These are phyloP conservation scores for Agonopterix arenella DNA, from an alignment of 2,888 invertebrate genomes.

Conservation along the genomic window DNA sequence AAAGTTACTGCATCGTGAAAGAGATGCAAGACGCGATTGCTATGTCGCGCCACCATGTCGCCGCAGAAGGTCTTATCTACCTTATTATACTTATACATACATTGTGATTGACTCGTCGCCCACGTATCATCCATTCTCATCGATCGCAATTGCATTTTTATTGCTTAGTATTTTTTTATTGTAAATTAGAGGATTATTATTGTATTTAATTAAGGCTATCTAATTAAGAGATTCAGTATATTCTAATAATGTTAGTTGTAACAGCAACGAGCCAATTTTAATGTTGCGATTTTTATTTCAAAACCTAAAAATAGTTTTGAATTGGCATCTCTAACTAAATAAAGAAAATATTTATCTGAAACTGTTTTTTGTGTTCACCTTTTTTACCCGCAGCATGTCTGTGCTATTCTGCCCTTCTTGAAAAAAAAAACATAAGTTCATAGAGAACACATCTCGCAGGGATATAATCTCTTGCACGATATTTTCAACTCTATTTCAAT, in stretches of 20 bases:
- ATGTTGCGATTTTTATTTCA: conserved; percentile 47
- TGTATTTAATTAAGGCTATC: conserved; percentile 48
- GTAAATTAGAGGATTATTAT: conserved; percentile 30
- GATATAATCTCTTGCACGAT: too few species aligned
- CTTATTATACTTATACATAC: too few species aligned
- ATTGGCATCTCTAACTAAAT: conserved; percentile 73
- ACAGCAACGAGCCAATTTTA: conserved; percentile 46
- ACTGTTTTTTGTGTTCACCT: background rate
- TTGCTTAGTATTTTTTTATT: conserved; percentile 53
- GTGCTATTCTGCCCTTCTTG: too few species aligned
- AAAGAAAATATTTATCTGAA: conserved; percentile 63
- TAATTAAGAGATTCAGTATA: conserved; percentile 48
- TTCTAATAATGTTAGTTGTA: conserved; percentile 32
- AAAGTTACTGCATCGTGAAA: too few species aligned
- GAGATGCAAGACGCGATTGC: too few species aligned
- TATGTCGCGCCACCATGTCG: too few species aligned
- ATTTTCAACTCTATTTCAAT: too few species aligned
- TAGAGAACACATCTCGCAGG: too few species aligned
- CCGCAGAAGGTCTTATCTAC: too few species aligned
- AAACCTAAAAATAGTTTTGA: conserved; percentile 48
- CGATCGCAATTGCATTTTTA: conserved; percentile 38
- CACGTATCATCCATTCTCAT: conserved; percentile 52
- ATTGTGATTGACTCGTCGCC: conserved; percentile 18
- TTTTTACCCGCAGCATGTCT: too few species aligned
- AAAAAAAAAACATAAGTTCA: too few species aligned